phyloP scores from a whole-genome alignment of 2,113 vertebrate species.

The Etheostoma cragini region DNA sequence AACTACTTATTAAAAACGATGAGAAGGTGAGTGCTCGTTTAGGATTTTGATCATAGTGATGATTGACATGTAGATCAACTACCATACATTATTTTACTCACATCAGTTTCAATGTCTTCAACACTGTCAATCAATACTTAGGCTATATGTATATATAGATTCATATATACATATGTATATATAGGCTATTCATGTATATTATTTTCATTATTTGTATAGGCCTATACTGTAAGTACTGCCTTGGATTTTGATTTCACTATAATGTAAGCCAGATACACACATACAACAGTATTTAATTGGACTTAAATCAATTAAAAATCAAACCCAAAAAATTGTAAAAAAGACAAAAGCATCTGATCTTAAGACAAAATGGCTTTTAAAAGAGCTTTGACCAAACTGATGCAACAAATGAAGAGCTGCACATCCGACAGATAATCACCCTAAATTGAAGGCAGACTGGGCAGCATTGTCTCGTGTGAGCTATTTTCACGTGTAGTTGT shows the following conservation, averaged over 20 bases:
- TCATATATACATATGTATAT: no score
- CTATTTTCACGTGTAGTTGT: constrained; percentile 49
- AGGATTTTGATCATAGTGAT: neutral
- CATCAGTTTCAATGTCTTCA: neutral
- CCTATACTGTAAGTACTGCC: neutral
- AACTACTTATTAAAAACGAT: constrained; percentile 67
- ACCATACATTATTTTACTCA: neutral
- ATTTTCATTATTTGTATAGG: no score
- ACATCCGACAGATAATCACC: constrained; percentile 39
- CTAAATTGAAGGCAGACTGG: constrained; percentile 56
- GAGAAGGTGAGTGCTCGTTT: constrained; percentile 72
- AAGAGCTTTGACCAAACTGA: constrained; percentile 11
- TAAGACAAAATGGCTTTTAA: no score
- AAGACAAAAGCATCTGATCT: neutral
- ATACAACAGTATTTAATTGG: neutral
- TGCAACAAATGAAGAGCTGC: constrained; percentile 47
- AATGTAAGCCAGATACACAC: no score
- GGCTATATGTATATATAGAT: no score
- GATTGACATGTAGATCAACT: neutral
- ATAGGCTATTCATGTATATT: no score
- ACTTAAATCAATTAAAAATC: neutral
- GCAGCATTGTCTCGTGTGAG: constrained; percentile 44
- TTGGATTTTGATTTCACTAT: neutral
- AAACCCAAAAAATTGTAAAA: neutral
- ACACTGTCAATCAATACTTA: neutral